Evolutionary conservation across 2,113 vertebrate species (phyloP), one percentile per base, ranked within the genome.

Genomic region (Coturnix japonica): DNA sequence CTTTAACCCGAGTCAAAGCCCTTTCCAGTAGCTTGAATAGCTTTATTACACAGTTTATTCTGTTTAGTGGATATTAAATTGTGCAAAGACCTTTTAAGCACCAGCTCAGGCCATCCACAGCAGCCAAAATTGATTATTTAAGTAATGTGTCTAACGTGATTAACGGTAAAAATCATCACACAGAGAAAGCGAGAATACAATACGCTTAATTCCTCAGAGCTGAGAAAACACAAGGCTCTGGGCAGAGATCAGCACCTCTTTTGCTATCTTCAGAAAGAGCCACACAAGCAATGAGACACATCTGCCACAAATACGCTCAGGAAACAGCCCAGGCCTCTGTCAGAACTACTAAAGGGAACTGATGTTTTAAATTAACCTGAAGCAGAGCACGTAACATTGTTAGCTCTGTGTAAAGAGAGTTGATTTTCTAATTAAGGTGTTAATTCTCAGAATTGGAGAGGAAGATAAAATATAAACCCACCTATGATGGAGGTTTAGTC

Each of bases 391-490:
- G 51, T 85, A 87, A 95, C 54, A 43, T 59, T 87, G 87, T 92
- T 95, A 85, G 75, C 43, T 61, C 75, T 91, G 56, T 85, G 72
- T 89, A 94, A 94, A 92, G 87, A 89, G 85, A 79, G 37, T 63
- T 56, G 85, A 80, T 85, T 92, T 94, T 87, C 69, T 80, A 91
- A 85, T 91, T 89, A 83, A 13, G 22, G 60, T 87, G 90, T 94
- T 94, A 94, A 87, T 95, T 95, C 79, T 96, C 79, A 87, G 67
- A 95, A 94, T 72, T 51, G 56, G 41, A 92, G 56, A 80, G 67
- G 31, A 77, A 85, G 71, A 87, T 47, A 23, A 89, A 76, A 83
- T 71, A 16, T 14, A 65, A 87, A 80, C 13, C 33, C 65, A 76
- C 54, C 71, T 56, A 47, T 60, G 90, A 20, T 43, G 30, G 59